A percentile compares a stretch with the other conserved stretches of the same genome.
These are phyloP conservation scores for Rhagoletis pomonella DNA, from an alignment of 1,140 invertebrate genomes.

Conservation along the genomic window DNA sequence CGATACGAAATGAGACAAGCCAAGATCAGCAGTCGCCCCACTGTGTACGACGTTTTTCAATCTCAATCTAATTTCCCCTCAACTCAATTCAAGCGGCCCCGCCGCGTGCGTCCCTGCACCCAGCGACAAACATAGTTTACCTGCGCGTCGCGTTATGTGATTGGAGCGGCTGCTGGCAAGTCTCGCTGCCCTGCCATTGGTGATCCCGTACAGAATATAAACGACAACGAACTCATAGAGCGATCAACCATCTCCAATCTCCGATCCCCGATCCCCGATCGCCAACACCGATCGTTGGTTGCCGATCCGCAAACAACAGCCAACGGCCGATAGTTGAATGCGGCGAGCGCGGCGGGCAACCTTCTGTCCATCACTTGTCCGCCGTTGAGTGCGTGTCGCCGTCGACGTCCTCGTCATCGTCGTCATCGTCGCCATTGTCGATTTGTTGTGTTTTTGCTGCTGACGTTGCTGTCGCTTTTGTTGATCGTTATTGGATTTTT, in stretches of 20 bases:
- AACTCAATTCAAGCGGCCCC: slow-evolving; percentile 44
- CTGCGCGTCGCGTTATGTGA: not conserved
- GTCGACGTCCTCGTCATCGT: slow-evolving; percentile 30
- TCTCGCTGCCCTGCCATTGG: not conserved
- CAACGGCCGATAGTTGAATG: not conserved
- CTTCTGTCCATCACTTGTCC: slow-evolving; percentile 52
- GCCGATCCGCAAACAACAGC: not conserved
- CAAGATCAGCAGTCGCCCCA: slow-evolving; percentile 33
- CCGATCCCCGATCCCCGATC: not conserved
- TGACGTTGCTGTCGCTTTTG: slow-evolving; percentile 41
- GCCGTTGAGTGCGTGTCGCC: slow-evolving; percentile 42
- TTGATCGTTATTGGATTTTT: slow-evolving; percentile 54
- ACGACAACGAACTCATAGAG: not conserved
- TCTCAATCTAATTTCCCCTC: slow-evolving; percentile 54
- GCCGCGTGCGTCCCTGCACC: slow-evolving; percentile 7
- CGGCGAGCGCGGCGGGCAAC: slow-evolving; percentile 17
- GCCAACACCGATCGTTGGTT: not conserved
- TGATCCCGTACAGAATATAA: not conserved
- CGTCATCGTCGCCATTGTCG: not conserved
- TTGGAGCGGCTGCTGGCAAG: not conserved
- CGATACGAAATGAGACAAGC: slow-evolving; percentile 36
- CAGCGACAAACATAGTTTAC: not conserved
- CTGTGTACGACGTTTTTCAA: slow-evolving; percentile 53
- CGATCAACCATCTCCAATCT: not conserved
- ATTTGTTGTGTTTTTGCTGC: not conserved